Evolutionary conservation across 2,888 invertebrate species (phyloP).

Genomic region (Mesorhabditis spiculigera): DNA sequence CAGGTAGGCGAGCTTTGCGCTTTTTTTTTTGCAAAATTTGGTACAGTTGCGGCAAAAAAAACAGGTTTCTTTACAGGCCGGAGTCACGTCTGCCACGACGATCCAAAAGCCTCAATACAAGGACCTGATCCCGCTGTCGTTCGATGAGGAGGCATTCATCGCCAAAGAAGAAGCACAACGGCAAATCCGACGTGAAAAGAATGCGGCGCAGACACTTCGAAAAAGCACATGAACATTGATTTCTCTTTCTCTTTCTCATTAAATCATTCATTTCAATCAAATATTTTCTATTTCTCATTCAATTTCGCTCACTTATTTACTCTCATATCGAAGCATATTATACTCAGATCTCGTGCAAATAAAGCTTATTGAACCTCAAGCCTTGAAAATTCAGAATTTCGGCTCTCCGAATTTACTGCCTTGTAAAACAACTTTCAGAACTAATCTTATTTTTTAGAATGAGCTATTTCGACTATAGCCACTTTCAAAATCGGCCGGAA

Average conservation of each 20-base stretch:
- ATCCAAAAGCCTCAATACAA: slow-evolving; percentile 10
- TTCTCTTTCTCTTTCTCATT: too few species aligned
- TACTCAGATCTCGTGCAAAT: too few species aligned
- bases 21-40: neutral
- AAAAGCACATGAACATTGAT: neutral
- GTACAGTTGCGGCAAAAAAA: too few species aligned
- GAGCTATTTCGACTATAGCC: neutral
- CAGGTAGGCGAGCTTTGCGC: neutral
- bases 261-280: too few species aligned
- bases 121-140: slow-evolving; percentile 19
- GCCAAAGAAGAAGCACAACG: slow-evolving; percentile 14
- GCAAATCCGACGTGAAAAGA: slow-evolving; percentile 9
- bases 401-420: too few species aligned
- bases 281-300: too few species aligned
- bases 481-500: slow-evolving; percentile 24
- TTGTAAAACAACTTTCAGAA: neutral
- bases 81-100: neutral
- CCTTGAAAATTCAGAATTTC: too few species aligned
- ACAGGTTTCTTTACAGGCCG: slow-evolving; percentile 3
- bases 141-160: slow-evolving; percentile 24
- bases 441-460: neutral
- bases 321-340: too few species aligned
- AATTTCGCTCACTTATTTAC: too few species aligned
- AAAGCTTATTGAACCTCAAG: too few species aligned
- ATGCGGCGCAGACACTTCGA: neutral